These are phyloP conservation scores for Gymnorhina tibicen DNA, from an alignment of 2,113 vertebrate species.

Conservation along the genomic window DNA sequence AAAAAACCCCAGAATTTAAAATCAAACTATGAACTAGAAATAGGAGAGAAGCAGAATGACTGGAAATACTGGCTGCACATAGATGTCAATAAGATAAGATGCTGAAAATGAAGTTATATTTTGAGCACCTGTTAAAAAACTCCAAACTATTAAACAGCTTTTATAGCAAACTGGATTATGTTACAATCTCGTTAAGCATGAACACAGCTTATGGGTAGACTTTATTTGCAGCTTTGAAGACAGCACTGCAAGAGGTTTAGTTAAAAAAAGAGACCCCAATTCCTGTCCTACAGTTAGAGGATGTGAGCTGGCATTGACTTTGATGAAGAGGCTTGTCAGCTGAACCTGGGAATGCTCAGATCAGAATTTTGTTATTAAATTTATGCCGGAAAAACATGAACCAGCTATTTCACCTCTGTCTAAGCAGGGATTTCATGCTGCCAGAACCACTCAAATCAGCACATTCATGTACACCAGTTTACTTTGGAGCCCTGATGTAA, in stretches of 20 bases:
- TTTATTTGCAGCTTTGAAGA: neutral
- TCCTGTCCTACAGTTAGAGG: neutral
- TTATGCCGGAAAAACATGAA: neutral
- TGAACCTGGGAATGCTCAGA: neutral
- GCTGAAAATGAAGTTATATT: neutral
- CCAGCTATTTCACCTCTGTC: neutral
- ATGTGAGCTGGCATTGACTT: neutral
- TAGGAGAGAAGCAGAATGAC: neutral
- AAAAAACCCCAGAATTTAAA: neutral
- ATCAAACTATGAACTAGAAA: neutral
- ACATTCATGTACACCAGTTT: neutral
- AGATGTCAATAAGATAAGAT: neutral
- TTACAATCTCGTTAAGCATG: neutral
- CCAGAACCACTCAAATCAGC: neutral
- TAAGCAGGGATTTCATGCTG: neutral
- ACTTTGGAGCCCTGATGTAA: neutral
- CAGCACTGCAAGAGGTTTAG: neutral
- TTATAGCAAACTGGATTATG: neutral
- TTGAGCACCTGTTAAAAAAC: neutral
- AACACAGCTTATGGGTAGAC: neutral
- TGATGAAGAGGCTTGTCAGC: neutral
- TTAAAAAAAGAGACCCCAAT: neutral
- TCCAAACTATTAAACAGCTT: neutral
- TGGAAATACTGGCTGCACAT: neutral
- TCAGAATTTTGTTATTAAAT: neutral